A percentile compares a stretch with the other conserved stretches of the same genome.
These are phyloP conservation scores for Tetraneura akinire DNA, from an alignment of 1,140 invertebrate genomes.

Conservation along the genomic window DNA sequence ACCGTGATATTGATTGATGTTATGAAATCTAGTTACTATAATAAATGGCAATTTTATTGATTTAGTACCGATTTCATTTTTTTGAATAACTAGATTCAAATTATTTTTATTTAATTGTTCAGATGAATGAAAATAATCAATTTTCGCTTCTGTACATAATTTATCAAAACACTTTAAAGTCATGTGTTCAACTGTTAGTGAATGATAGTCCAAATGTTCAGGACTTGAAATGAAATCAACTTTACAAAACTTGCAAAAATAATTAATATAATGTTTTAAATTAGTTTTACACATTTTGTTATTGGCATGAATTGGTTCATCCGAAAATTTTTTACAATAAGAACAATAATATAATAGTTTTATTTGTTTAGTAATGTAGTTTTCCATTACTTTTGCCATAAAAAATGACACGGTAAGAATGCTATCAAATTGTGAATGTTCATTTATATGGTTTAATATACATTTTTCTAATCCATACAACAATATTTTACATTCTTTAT, in stretches of 20 bases:
- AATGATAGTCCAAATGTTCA: constrained; percentile 24
- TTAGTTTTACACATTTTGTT: neutral
- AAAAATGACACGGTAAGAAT: neutral
- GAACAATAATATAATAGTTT: constrained; percentile 15
- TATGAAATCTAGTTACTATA: neutral
- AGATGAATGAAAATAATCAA: neutral
- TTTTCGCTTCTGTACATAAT: neutral
- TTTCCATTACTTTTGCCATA: constrained; percentile 7
- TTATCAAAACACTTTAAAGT: constrained; percentile 22
- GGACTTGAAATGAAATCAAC: neutral
- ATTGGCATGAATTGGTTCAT: neutral
- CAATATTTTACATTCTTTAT: neutral
- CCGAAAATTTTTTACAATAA: neutral
- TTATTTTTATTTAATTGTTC: neutral
- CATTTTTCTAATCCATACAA: neutral
- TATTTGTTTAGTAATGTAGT: neutral
- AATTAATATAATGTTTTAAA: neutral
- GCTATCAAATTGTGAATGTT: neutral
- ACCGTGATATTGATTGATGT: neutral
- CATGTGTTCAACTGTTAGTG: constrained; percentile 9
- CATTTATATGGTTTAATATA: neutral
- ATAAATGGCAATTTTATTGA: neutral
- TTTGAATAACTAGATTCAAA: neutral
- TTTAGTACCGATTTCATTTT: neutral
- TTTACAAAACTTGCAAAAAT: constrained; percentile 2